Percentiles rank a stretch among this genome's conserved stretches.
These are phyloP conservation scores for Dendroctonus ponderosae DNA, from an alignment of 1,140 invertebrate genomes.

Conservation along the genomic window DNA sequence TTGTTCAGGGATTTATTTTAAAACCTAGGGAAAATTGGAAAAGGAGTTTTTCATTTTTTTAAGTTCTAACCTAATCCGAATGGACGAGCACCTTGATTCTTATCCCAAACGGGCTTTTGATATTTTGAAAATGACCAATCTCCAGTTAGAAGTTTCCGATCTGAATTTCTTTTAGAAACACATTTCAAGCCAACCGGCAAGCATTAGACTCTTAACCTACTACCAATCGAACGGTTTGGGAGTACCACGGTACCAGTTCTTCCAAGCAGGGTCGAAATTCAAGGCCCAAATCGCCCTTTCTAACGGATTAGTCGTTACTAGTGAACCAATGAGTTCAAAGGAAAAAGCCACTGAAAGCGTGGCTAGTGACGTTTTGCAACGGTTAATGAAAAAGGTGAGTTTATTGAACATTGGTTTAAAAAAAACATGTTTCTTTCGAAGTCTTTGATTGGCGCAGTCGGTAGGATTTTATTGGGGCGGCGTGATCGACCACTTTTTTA, in stretches of 20 bases:
- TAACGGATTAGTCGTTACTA: constrained; percentile 46
- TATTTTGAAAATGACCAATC: too few relatives aligned
- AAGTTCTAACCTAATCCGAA: constrained; percentile 31
- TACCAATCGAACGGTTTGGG: constrained; percentile 49
- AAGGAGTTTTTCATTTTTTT: too few relatives aligned
- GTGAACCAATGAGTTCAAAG: constrained; percentile 46
- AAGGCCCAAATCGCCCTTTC: constrained; percentile 50
- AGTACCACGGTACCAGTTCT: constrained; percentile 52
- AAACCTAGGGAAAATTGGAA: too few relatives aligned
- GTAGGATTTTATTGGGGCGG: too few relatives aligned
- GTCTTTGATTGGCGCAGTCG: too few relatives aligned
- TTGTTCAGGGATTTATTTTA: too few relatives aligned
- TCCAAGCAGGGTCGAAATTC: constrained; percentile 41
- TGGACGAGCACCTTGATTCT: too few relatives aligned
- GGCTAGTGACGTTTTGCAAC: constrained; percentile 48
- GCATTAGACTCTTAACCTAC: constrained; percentile 48
- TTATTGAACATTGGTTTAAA: too few relatives aligned
- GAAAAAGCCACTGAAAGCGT: constrained; percentile 52
- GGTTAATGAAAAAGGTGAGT: constrained; percentile 35
- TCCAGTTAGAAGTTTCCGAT: constrained; percentile 13
- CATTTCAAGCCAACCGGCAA: constrained; percentile 34
- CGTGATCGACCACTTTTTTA: too few relatives aligned
- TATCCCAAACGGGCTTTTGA: too few relatives aligned
- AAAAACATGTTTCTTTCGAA: too few relatives aligned
- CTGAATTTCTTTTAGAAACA: too few relatives aligned